Evolutionary conservation across 2,797 vertebrate genomes (phyloP), one percentile per base, ranked within the genome.

Genomic region (Platyrinchus mystaceus): DNA sequence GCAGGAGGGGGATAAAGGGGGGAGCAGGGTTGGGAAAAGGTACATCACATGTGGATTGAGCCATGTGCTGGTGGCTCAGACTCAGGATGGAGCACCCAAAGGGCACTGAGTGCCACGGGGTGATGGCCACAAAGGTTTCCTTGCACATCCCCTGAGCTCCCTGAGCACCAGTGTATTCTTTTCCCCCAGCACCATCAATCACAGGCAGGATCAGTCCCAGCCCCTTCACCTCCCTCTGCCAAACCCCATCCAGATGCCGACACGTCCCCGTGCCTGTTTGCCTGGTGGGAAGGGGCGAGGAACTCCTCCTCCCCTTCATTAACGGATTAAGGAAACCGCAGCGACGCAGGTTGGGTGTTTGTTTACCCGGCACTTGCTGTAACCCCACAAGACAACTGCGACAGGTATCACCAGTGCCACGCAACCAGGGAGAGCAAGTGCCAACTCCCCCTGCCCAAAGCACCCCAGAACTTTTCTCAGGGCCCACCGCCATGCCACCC

Each of bases 41-140:
- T 19, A 0, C 17, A 14, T 19, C 66, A 8, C 14, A 4, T 6
- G 22, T 0, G 3, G 49, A 56, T 12, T 1, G 3, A 19, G 41
- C 14, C 24, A 4, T 15, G 23, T 5, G 23, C 22, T 59, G 71
- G n/a, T 14, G 84, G 60, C 26, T 85, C 30, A 23, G 64, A 52
- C 14, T 15, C 2, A 1, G 39, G 27, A 26, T 2, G 55, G 60
- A 67, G 68, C 2, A 3, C 52, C 14, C 64, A 13, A 60, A 67
- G 28, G 36, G 21, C 2, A 8, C 49, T 0, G 2, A 44, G 58
- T 13, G n/a, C 70, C 9, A 0, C 0, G 5, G 46, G 19, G 24
- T 4, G 4, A 18, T 0, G 1, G 47, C 47, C 32, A 10, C 39
- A 34, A 16, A 63, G 12, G 18, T 46, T 78, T 84, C 14, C 37